Percentiles rank a stretch among this genome's conserved stretches.
Evolutionary conservation across 2,797 vertebrate species (phyloP).

Genomic region (Esox lucius): DNA sequence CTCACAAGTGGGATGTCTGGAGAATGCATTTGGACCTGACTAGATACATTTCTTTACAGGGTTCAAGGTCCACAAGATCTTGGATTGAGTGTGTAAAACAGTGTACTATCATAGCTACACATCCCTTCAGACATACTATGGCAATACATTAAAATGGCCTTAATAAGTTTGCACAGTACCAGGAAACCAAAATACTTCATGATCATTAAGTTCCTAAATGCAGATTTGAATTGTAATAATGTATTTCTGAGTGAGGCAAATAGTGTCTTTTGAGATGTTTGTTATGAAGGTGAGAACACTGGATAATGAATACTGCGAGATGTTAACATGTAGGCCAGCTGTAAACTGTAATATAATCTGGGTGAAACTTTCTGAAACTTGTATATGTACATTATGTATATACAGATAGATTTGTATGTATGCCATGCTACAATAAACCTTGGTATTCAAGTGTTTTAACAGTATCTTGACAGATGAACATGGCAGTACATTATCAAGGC

Average conservation of each 20-base stretch:
- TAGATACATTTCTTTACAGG: slow-evolving; percentile 20
- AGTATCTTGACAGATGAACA: not conserved
- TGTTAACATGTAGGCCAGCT: slow-evolving; percentile 23
- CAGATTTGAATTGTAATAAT: not conserved
- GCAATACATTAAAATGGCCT: slow-evolving; percentile 7
- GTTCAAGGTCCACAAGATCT: slow-evolving; percentile 8
- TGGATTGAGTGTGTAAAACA: slow-evolving; percentile 2
- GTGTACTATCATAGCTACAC: not conserved
- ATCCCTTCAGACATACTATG: slow-evolving; percentile 6
- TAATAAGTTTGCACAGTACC: slow-evolving; percentile 11
- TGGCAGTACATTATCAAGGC: not conserved
- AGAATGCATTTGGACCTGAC: slow-evolving; percentile 32
- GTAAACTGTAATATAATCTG: slow-evolving; percentile 38
- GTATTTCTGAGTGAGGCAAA: not conserved
- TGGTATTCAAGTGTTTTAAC: not conserved
- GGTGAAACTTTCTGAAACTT: slow-evolving; percentile 33
- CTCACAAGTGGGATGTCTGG: slow-evolving; percentile 27
- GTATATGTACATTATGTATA: slow-evolving; percentile 67
- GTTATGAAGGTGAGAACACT: slow-evolving; percentile 52
- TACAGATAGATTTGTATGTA: slow-evolving; percentile 59
- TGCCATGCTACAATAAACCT: slow-evolving; percentile 65
- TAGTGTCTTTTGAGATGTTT: not conserved
- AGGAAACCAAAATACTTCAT: slow-evolving; percentile 27
- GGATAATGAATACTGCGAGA: slow-evolving; percentile 40
- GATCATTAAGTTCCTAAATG: slow-evolving; percentile 1